Evolutionary conservation across 1,140 invertebrate species (phyloP), one percentile per base, ranked within the genome.

Genomic region (Bombus turneri): DNA sequence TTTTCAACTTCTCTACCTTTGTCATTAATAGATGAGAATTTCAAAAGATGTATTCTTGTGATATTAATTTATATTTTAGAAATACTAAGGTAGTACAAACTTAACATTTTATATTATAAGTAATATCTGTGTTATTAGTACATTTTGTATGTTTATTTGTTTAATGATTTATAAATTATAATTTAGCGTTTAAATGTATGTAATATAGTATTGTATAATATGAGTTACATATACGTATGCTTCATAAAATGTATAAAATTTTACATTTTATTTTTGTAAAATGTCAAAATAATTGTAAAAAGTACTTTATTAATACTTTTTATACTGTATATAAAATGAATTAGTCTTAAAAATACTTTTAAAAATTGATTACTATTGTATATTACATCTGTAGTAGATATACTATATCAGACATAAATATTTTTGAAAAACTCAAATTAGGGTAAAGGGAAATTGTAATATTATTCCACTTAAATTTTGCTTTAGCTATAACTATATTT

Each of bases 281-380:
- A 69, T 87, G 57, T 62, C 3, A 57, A 77, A 13, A 66, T 25
- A 64, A 72, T 66, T 76, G 82, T 88, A 88, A 88, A 85, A 88
- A 72, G 31, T 62, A 85, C 37, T 76, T 75, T 77, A 64, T 31
- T 71, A 83, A 62, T 71, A 87, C 43, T 74, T 86, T 83, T 90
- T 86, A 83, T 73, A 85, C 18, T 88, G 68, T 83, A 85, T 71
- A 89, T 86, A 77, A 77, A 84, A 80, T 59, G 69, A 68, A 80
- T 57, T 71, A 85, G 59, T 82, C 79, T 77, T 57, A 64, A 53
- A 72, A 80, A 75, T 69, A 59, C 18, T 57, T 37, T 85, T 53
- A n/a, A 74, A 18, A 43, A 68, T 37, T 86, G 66, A 43, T 39
- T 37, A 59, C 43, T 69, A 80, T 79, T 86, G 43, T 53, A 62